Percentiles rank a stretch among this genome's conserved stretches.
These are phyloP conservation scores for Hyperoodon ampullatus DNA, from an alignment of 2,113 vertebrate species.

Conservation along the genomic window DNA sequence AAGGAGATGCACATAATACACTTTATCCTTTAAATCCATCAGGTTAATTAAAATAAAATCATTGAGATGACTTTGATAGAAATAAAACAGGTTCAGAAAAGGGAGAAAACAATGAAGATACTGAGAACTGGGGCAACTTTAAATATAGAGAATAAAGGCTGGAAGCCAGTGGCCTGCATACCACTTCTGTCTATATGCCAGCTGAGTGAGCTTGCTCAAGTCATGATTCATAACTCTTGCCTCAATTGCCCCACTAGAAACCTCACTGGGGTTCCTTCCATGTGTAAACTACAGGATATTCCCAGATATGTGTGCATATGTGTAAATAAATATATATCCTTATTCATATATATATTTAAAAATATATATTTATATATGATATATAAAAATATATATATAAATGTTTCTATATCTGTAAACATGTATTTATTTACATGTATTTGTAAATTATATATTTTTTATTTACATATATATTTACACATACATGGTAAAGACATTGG, in stretches of 20 bases:
- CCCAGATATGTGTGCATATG: background rate
- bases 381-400: background rate
- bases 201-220: background rate
- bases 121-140: background rate
- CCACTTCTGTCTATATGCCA: background rate
- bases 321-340: background rate
- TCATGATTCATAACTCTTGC: background rate
- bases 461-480: background rate
- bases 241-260: background rate
- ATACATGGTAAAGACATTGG: background rate
- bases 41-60: slow-evolving; percentile 75
- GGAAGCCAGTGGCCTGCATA: background rate
- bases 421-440: background rate
- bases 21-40: slow-evolving; percentile 68
- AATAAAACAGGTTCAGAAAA: slow-evolving; percentile 3
- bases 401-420: background rate
- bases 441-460: background rate
- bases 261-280: background rate
- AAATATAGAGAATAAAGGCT: background rate
- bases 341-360: background rate
- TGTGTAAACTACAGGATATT: background rate
- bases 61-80: slow-evolving; percentile 69
- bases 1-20: slow-evolving; percentile 54
- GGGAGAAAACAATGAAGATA: background rate
- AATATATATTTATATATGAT: background rate